A percentile compares a stretch with the other conserved stretches of the same genome.
Evolutionary conservation across 2,888 invertebrate species (phyloP).

Genomic region (Drosophila mimetica): DNA sequence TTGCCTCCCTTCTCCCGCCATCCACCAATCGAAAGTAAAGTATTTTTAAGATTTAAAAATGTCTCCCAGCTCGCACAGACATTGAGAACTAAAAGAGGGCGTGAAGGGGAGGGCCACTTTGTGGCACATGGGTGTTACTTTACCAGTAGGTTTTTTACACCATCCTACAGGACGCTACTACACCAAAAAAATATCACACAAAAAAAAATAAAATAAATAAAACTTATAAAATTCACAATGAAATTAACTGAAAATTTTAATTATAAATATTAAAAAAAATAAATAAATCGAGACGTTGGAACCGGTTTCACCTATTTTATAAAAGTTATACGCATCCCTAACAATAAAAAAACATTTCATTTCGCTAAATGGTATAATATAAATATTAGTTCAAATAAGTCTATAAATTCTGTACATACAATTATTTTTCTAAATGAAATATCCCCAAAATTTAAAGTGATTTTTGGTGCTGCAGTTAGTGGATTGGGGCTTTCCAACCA

Average conservation of each 20-base stretch:
- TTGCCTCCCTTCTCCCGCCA: neutral
- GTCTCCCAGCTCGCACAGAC: conserved; percentile 49
- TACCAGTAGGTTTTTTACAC: conserved; percentile 31
- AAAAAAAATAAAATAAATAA: neutral
- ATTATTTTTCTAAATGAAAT: no score
- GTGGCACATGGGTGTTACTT: conserved; percentile 57
- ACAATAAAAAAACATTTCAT: no score
- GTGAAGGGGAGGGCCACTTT: conserved; percentile 50
- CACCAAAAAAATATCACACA: conserved; percentile 1
- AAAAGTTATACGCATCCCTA: no score
- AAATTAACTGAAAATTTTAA: no score
- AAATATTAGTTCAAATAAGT: no score
- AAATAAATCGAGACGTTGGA: no score
- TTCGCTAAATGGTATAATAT: no score
- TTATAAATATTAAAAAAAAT: no score
- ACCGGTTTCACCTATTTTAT: no score
- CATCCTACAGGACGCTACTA: neutral
- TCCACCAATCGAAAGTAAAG: conserved; percentile 50
- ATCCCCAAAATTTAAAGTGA: neutral
- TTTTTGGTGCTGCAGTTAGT: neutral
- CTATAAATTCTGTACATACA: no score
- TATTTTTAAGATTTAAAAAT: conserved; percentile 69
- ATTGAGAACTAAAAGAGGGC: conserved; percentile 25
- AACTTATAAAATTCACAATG: no score
- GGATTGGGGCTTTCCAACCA: neutral